Evolutionary conservation across 30 jellyfish, hydroid and myxozoan species (phyloP).

Genomic region (Morbakka virulenta): DNA sequence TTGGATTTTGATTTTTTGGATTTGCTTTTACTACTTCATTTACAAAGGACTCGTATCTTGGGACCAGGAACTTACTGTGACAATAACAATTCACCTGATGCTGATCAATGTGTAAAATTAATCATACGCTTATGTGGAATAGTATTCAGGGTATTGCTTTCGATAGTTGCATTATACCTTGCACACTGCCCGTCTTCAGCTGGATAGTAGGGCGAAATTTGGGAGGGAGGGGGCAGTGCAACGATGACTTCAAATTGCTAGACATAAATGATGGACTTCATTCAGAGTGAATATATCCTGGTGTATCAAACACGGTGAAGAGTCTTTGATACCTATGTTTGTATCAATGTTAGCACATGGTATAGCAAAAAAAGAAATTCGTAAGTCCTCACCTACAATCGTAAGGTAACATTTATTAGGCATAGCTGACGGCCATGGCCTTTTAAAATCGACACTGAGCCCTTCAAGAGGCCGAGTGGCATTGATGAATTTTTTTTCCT

Average conservation of each 20-base stretch:
- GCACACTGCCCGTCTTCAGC: constrained; percentile 48
- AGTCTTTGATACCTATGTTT: constrained; percentile 20
- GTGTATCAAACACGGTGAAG: constrained; percentile 34
- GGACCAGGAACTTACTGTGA: too few relatives aligned
- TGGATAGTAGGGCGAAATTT: constrained; percentile 40
- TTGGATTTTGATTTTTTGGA: constrained; percentile 4
- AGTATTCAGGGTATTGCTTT: constrained; percentile 60
- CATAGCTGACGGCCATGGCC: constrained; percentile 10
- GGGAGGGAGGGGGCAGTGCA: constrained; percentile 39
- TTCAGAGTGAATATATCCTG: constrained; percentile 55
- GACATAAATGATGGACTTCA: constrained; percentile 61
- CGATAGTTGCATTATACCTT: constrained; percentile 27
- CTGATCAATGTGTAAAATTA: constrained; percentile 11
- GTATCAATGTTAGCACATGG: constrained; percentile 15
- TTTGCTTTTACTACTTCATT: too few relatives aligned
- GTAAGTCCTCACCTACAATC: constrained; percentile 8
- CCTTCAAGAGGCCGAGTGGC: constrained; percentile 32
- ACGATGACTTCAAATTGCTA: constrained; percentile 11
- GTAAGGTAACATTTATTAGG: neutral
- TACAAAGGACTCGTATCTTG: too few relatives aligned
- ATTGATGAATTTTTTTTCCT: too few relatives aligned
- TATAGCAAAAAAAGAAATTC: constrained; percentile 4
- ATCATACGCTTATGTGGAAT: constrained; percentile 66
- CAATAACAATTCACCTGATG: constrained; percentile 25
- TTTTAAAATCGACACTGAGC: constrained; percentile 11